phyloP scores from a whole-genome alignment of 2,797 vertebrate genomes.

The Lateolabrax maculatus region DNA sequence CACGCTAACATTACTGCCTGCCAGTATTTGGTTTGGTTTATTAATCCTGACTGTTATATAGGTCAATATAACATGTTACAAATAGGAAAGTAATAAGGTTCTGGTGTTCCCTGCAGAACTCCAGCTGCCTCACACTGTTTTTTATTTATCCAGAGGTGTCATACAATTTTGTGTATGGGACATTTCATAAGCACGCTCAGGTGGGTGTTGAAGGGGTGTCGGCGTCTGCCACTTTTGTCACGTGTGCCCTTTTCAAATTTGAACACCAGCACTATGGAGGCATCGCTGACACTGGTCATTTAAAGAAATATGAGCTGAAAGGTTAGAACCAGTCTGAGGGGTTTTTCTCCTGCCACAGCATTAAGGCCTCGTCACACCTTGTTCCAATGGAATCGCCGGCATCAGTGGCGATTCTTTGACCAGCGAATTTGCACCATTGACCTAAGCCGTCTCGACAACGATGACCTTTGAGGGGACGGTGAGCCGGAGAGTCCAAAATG shows the following conservation, averaged over 20 bases:
- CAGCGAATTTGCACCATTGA: background rate
- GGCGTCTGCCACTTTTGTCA: constrained; percentile 36
- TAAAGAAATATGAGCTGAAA: constrained; percentile 12
- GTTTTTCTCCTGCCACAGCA: background rate
- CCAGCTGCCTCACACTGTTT: constrained; percentile 15
- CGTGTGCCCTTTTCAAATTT: constrained; percentile 48
- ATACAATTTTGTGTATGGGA: constrained; percentile 25
- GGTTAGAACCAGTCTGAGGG: background rate
- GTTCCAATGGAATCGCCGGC: background rate
- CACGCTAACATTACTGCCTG: constrained; percentile 60
- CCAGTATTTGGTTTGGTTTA: constrained; percentile 71
- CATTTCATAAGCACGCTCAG: constrained; percentile 2
- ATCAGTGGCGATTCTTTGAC: background rate
- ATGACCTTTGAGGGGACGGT: background rate
- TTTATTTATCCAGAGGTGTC: constrained; percentile 35
- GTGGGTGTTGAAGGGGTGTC: constrained; percentile 8
- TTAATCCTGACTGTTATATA: constrained; percentile 71
- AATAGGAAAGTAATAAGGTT: constrained; percentile 66
- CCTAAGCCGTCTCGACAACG: background rate
- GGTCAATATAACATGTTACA: constrained; percentile 68
- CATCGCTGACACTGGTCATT: constrained; percentile 12
- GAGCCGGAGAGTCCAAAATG: background rate
- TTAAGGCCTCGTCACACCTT: too few species aligned
- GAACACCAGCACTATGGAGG: background rate
- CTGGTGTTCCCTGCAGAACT: constrained; percentile 38